Evolutionary conservation across 2,113 vertebrate species (phyloP).

Genomic region (Lagopus leucura): DNA sequence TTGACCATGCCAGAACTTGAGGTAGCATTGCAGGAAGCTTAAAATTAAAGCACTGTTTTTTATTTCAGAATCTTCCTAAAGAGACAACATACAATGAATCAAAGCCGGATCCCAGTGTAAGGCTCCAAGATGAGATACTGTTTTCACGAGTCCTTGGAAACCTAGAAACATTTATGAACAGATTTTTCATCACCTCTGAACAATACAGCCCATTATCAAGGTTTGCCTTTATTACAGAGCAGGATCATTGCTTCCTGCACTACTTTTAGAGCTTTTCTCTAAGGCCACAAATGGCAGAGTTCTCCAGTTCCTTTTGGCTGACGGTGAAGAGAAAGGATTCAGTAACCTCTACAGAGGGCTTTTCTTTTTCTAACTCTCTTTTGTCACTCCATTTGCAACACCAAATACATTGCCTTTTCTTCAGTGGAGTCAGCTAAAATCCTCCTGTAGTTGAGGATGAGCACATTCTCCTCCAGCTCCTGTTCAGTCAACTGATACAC

Average conservation of each 20-base stretch:
- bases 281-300: background rate
- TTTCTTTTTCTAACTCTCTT: background rate
- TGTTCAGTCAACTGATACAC: slow-evolving; percentile 14
- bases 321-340: background rate
- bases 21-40: background rate
- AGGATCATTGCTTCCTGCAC: background rate
- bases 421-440: slow-evolving; percentile 13
- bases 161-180: background rate
- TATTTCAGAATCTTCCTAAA: background rate
- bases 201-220: background rate
- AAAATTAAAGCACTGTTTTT: background rate
- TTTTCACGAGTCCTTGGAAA: background rate
- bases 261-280: background rate
- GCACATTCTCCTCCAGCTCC: background rate
- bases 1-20: background rate
- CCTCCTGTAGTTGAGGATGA: background rate
- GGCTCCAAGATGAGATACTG: background rate
- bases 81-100: background rate
- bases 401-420: slow-evolving; percentile 1
- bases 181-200: background rate
- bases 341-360: background rate
- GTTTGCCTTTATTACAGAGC: background rate
- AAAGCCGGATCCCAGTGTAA: background rate
- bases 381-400: slow-evolving; percentile 31
- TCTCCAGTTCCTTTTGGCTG: background rate